Percentiles rank a stretch among this genome's conserved stretches.
Evolutionary conservation across 1,140 invertebrate species (phyloP).

Genomic region (Rhyzopertha dominica): DNA sequence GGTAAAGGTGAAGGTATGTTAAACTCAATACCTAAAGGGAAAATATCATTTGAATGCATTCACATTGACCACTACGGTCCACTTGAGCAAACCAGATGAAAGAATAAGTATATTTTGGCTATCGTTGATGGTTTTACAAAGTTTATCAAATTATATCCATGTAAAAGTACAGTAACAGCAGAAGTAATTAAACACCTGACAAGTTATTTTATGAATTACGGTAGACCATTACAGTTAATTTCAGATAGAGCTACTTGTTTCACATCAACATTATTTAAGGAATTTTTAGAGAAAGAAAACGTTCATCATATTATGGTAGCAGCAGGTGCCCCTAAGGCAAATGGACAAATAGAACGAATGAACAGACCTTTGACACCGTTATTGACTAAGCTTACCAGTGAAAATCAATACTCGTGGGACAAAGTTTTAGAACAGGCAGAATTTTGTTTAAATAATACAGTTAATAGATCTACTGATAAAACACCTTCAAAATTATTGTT

Average conservation of each 20-base stretch:
- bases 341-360: conserved; percentile 31
- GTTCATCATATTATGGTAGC: conserved; percentile 30
- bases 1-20: conserved; percentile 12
- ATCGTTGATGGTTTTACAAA: conserved; percentile 27
- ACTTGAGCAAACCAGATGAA: conserved; percentile 17
- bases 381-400: conserved; percentile 22
- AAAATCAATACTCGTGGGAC: conserved; percentile 23
- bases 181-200: conserved; percentile 17
- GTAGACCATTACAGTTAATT: conserved; percentile 28
- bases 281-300: conserved; percentile 22
- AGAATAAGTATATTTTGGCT: conserved; percentile 23
- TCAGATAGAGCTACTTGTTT: conserved; percentile 32
- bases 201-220: conserved; percentile 21
- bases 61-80: conserved; percentile 28
- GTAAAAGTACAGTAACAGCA: conserved; percentile 9
- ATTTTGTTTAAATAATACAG: conserved; percentile 28
- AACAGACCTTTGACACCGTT: conserved; percentile 25
- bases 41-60: conserved; percentile 19
- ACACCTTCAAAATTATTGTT: conserved; percentile 26
- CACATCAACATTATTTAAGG: conserved; percentile 24
- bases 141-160: conserved; percentile 22
- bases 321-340: conserved; percentile 29
- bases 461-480: conserved; percentile 21
- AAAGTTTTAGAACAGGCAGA: conserved; percentile 19
- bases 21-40: conserved; percentile 19